phyloP scores from a whole-genome alignment of 2,888 invertebrate genomes.

The Hirtodrosophila trivittata region DNA sequence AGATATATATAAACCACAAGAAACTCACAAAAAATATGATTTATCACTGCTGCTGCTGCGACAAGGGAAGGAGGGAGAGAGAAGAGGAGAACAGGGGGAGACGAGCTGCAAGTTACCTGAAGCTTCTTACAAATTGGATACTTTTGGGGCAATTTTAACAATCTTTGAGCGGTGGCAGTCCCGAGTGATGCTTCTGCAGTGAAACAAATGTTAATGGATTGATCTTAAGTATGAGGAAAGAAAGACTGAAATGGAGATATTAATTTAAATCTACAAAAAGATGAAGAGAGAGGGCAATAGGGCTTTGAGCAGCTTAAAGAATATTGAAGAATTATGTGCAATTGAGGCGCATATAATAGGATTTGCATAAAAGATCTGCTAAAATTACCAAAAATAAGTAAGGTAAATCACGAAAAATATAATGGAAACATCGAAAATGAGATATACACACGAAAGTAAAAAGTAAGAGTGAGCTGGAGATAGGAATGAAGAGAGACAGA shows the following conservation, averaged over 20 bases:
- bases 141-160: slow-evolving; percentile 38
- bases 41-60: slow-evolving; percentile 60
- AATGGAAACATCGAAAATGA: too few species aligned
- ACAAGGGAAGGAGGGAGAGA: slow-evolving; percentile 1
- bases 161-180: slow-evolving; percentile 15
- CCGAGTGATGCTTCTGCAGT: slow-evolving; percentile 12
- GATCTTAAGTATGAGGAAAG: neutral
- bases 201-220: slow-evolving; percentile 22
- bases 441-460: too few species aligned
- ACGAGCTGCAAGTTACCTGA: slow-evolving; percentile 22
- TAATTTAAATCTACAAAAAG: neutral
- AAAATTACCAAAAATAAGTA: too few species aligned
- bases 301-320: slow-evolving; percentile 3
- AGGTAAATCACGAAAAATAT: too few species aligned
- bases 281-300: neutral
- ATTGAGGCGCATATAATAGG: neutral
- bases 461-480: too few species aligned
- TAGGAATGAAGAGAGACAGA: too few species aligned
- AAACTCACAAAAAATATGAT: slow-evolving; percentile 68
- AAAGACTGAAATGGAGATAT: neutral
- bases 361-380: too few species aligned
- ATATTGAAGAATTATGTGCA: neutral
- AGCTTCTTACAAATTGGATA: slow-evolving; percentile 69
- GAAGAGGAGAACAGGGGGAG: neutral
- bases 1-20: slow-evolving; percentile 34